These are phyloP conservation scores for Hyposoter didymator DNA, from an alignment of 2,888 invertebrate species.

Conservation along the genomic window DNA sequence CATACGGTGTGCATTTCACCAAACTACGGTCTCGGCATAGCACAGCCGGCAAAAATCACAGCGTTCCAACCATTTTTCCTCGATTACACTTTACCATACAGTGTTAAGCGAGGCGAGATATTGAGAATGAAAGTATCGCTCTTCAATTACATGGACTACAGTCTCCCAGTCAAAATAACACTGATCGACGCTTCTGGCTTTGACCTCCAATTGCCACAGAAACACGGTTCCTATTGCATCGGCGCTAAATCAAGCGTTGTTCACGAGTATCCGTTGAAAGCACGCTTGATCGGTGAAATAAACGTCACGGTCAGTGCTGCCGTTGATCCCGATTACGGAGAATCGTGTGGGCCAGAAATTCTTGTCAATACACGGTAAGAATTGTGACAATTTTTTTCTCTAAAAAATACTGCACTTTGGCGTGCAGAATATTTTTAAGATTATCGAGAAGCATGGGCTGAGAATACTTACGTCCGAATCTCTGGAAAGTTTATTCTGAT, in stretches of 20 bases:
- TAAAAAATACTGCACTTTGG: not conserved
- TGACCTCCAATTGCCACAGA: slow-evolving; percentile 75
- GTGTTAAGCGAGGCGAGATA: slow-evolving; percentile 88
- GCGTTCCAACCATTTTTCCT: slow-evolving; percentile 91
- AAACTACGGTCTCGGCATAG: slow-evolving; percentile 85
- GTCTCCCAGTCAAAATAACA: slow-evolving; percentile 86
- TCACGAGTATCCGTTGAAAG: slow-evolving; percentile 78
- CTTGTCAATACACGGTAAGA: slow-evolving; percentile 84
- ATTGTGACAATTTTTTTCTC: slow-evolving; percentile 27
- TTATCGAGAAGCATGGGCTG: not conserved
- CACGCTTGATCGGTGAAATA: slow-evolving; percentile 83
- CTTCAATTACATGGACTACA: slow-evolving; percentile 90
- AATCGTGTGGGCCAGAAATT: slow-evolving; percentile 85
- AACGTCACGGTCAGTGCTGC: slow-evolving; percentile 86
- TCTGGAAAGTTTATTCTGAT: not conserved
- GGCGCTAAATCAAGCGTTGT: slow-evolving; percentile 78
- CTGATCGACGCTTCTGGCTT: slow-evolving; percentile 77
- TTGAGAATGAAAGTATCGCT: slow-evolving; percentile 88
- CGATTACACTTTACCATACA: slow-evolving; percentile 89
- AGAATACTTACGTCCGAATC: not conserved
- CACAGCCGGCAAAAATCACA: slow-evolving; percentile 83
- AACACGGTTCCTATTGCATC: slow-evolving; percentile 76
- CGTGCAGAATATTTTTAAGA: not conserved
- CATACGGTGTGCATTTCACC: slow-evolving; percentile 86
- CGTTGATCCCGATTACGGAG: slow-evolving; percentile 83